phyloP scores from a whole-genome alignment of 2,888 invertebrate species.

The Eilema depressum region DNA sequence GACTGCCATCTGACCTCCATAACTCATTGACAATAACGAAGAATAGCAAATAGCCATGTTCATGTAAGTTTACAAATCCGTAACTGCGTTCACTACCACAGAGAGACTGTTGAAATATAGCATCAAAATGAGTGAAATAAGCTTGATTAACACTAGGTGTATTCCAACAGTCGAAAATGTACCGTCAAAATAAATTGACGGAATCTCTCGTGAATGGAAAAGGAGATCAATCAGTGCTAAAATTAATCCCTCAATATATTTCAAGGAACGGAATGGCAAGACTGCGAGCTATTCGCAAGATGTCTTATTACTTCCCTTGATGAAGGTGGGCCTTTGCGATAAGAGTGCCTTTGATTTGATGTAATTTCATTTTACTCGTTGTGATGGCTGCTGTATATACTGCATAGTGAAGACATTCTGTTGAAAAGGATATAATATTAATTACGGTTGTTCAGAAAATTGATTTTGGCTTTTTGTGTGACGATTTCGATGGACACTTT shows the following conservation, averaged over 20 bases:
- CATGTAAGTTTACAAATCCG: no score
- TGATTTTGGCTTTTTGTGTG: background rate
- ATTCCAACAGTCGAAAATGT: background rate
- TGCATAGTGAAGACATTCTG: background rate
- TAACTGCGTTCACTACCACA: no score
- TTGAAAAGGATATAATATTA: background rate
- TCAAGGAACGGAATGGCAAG: background rate
- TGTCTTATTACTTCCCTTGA: conserved; percentile 11
- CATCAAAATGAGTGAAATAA: background rate
- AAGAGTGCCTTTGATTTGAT: conserved; percentile 18
- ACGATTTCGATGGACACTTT: background rate
- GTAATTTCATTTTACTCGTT: conserved; percentile 17
- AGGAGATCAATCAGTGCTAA: conserved; percentile 9
- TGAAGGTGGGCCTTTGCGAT: conserved; percentile 19
- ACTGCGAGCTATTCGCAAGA: conserved; percentile 13
- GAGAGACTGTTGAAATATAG: background rate
- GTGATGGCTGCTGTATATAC: background rate
- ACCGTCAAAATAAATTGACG: background rate
- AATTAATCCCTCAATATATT: conserved; percentile 13
- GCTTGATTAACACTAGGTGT: background rate
- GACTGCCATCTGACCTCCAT: no score
- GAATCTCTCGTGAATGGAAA: background rate
- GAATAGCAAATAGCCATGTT: no score
- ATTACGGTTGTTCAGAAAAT: background rate
- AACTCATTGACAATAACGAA: no score